These are phyloP conservation scores for Pelosia muscerda DNA, from an alignment of 2,888 invertebrate genomes.

Conservation along the genomic window DNA sequence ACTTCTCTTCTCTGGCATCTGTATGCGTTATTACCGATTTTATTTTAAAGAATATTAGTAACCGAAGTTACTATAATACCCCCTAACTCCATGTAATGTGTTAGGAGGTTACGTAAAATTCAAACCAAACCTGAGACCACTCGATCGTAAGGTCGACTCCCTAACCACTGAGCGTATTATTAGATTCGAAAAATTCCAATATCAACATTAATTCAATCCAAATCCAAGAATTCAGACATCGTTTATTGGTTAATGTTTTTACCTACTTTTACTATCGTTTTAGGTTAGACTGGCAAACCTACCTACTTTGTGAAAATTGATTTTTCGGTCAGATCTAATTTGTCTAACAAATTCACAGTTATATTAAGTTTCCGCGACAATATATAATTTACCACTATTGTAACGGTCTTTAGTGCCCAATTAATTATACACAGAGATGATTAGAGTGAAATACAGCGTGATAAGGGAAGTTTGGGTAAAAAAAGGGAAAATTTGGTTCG, in stretches of 20 bases:
- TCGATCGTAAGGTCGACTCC: too few species aligned
- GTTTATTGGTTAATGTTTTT: not conserved
- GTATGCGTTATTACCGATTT: not conserved
- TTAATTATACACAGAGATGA: not conserved
- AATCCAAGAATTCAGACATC: not conserved
- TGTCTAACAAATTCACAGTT: constrained; percentile 1
- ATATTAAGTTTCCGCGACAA: not conserved
- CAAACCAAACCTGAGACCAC: too few species aligned
- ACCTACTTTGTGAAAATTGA: not conserved
- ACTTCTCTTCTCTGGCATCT: not conserved
- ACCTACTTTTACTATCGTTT: not conserved
- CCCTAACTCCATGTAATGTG: too few species aligned
- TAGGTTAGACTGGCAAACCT: not conserved
- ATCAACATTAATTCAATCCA: not conserved
- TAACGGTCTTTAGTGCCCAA: not conserved
- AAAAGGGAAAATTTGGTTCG: not conserved
- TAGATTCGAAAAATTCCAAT: too few species aligned
- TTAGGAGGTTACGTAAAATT: too few species aligned
- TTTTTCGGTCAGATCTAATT: constrained; percentile 1
- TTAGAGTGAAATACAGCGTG: not conserved
- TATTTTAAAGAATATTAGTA: not conserved
- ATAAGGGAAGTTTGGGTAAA: not conserved
- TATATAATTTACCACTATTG: not conserved
- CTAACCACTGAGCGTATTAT: too few species aligned
- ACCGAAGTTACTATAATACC: not conserved